Evolutionary conservation across 2,113 vertebrate genomes (phyloP).

Genomic region (Nymphicus hollandicus): DNA sequence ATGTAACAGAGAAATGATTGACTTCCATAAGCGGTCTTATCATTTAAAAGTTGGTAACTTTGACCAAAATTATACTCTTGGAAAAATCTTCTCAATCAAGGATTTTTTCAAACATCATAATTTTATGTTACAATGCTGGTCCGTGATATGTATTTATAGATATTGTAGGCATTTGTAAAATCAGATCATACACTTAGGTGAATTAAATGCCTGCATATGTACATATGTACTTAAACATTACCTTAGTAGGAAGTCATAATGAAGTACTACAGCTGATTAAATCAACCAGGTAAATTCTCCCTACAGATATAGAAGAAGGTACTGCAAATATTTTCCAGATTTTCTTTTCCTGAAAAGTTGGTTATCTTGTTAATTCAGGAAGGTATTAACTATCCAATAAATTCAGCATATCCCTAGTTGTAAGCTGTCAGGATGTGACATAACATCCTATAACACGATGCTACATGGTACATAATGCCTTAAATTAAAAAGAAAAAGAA

Average conservation of each 20-base stretch:
- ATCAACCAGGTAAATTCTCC: conserved; percentile 30
- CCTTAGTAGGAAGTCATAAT: conserved; percentile 27
- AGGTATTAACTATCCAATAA: conserved; percentile 76
- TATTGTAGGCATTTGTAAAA: neutral
- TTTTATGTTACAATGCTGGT: neutral
- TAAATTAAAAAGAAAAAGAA: conserved; percentile 74
- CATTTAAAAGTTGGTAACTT: neutral
- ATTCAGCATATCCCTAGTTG: conserved; percentile 74
- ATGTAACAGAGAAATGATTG: neutral
- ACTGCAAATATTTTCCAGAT: conserved; percentile 61
- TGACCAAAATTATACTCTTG: neutral
- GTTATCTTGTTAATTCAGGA: conserved; percentile 78
- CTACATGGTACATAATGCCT: conserved; percentile 80
- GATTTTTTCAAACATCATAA: neutral
- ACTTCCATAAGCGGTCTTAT: neutral
- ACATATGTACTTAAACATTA: neutral
- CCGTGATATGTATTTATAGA: neutral
- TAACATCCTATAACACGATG: conserved; percentile 79
- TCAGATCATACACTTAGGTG: neutral
- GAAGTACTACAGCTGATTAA: conserved; percentile 52
- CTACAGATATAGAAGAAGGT: conserved; percentile 49
- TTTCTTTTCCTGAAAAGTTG: conserved; percentile 71
- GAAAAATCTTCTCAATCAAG: neutral
- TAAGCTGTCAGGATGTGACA: conserved; percentile 82
- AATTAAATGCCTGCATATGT: conserved; percentile 1